Evolutionary conservation across 2,888 invertebrate genomes (phyloP).

Genomic region (Acronicta psi): DNA sequence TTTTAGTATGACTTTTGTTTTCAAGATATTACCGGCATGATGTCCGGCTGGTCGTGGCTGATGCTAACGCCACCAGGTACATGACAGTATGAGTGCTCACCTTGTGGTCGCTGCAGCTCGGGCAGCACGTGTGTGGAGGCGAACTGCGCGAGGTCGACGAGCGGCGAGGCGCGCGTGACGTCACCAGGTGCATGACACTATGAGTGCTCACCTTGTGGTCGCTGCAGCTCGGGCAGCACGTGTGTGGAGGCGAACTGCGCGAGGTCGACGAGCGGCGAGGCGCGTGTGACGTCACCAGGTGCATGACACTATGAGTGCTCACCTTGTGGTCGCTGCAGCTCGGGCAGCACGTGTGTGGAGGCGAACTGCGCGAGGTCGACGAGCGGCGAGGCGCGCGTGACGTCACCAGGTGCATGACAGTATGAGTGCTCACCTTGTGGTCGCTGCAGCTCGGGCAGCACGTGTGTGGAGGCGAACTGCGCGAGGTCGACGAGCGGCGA

Average conservation of each 20-base stretch:
- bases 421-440: constrained; percentile 87
- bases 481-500: constrained; percentile 96
- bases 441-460: constrained; percentile 94
- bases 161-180: constrained; percentile 96
- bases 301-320: constrained; percentile 13
- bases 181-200: constrained; percentile 93
- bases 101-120: constrained; percentile 6
- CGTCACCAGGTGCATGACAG: constrained; percentile 95
- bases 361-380: constrained; percentile 95
- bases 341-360: constrained; percentile 94
- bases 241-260: constrained; percentile 67
- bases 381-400: constrained; percentile 94
- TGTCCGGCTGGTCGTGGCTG: constrained; percentile 96
- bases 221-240: constrained; percentile 95
- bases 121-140: constrained; percentile 7
- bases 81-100: constrained; percentile 73
- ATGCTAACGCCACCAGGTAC: constrained; percentile 92
- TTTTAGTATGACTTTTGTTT: too few species aligned
- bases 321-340: constrained; percentile 90
- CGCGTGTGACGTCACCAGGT: constrained; percentile 20
- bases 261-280: constrained; percentile 95
- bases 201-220: constrained; percentile 89
- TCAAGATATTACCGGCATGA: constrained; percentile 95
- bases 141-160: constrained; percentile 87
- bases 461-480: constrained; percentile 95